These are phyloP conservation scores for Narcine bancroftii DNA, from an alignment of 2,113 vertebrate genomes.

Conservation along the genomic window DNA sequence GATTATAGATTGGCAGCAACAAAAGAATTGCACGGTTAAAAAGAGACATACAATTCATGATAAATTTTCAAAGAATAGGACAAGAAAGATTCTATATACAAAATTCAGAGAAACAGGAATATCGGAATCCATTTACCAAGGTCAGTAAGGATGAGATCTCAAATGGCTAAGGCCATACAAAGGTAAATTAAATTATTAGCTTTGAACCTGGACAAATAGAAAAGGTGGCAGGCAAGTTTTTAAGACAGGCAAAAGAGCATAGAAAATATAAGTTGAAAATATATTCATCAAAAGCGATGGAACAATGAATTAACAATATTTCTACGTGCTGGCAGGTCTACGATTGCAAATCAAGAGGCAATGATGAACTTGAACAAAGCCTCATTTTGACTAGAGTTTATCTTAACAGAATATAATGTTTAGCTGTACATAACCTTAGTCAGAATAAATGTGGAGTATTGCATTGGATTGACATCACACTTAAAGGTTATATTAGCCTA, in stretches of 20 bases:
- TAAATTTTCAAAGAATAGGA: background rate
- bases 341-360: background rate
- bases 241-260: background rate
- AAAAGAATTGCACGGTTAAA: background rate
- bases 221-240: background rate
- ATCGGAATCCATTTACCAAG: background rate
- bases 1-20: background rate
- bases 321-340: background rate
- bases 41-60: background rate
- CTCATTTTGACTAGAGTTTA: background rate
- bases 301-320: too few species aligned
- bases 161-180: background rate
- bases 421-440: background rate
- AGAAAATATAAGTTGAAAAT: background rate
- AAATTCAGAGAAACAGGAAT: background rate
- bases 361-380: background rate
- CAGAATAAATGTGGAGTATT: background rate
- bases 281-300: background rate
- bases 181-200: background rate
- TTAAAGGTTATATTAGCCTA: background rate
- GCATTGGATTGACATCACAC: background rate
- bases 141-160: background rate
- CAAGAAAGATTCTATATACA: background rate
- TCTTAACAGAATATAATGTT: background rate
- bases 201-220: background rate